phyloP scores from a whole-genome alignment of 2,888 invertebrate species.

The Liodrosophila aerea region DNA sequence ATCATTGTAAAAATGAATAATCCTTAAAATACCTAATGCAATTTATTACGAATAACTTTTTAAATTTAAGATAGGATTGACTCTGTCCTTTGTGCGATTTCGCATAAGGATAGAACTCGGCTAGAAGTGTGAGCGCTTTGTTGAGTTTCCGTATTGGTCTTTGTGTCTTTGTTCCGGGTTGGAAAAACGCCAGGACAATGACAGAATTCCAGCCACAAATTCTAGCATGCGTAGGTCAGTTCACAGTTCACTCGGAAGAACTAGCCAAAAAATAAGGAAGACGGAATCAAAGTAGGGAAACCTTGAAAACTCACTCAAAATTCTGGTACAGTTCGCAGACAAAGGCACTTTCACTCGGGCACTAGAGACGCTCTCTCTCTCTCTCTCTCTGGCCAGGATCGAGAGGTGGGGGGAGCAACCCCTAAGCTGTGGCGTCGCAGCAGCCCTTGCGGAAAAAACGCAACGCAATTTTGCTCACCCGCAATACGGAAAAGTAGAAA shows the following conservation, averaged over 20 bases:
- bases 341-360: slow-evolving; percentile 6
- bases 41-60: too few species aligned
- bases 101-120: neutral
- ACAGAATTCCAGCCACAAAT: too few species aligned
- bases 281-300: slow-evolving; percentile 1
- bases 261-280: too few species aligned
- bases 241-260: too few species aligned
- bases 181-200: neutral
- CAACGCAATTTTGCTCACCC: slow-evolving; percentile 1
- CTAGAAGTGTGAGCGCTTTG: neutral
- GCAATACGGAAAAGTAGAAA: slow-evolving; percentile 4
- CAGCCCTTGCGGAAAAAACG: slow-evolving; percentile 11
- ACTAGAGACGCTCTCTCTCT: neutral
- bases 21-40: too few species aligned
- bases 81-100: slow-evolving; percentile 5
- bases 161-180: slow-evolving; percentile 19
- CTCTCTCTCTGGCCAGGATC: slow-evolving; percentile 8
- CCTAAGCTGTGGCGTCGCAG: slow-evolving; percentile 21
- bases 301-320: slow-evolving; percentile 15
- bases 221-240: neutral
- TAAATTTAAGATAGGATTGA: neutral
- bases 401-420: slow-evolving; percentile 17
- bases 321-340: slow-evolving; percentile 22
- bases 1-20: too few species aligned
- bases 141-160: slow-evolving; percentile 14